Percentiles rank a stretch among this genome's conserved stretches.
These are phyloP conservation scores for Lytechinus variegatus DNA, from an alignment of 35 echinoderm and acorn worm species.

Conservation along the genomic window DNA sequence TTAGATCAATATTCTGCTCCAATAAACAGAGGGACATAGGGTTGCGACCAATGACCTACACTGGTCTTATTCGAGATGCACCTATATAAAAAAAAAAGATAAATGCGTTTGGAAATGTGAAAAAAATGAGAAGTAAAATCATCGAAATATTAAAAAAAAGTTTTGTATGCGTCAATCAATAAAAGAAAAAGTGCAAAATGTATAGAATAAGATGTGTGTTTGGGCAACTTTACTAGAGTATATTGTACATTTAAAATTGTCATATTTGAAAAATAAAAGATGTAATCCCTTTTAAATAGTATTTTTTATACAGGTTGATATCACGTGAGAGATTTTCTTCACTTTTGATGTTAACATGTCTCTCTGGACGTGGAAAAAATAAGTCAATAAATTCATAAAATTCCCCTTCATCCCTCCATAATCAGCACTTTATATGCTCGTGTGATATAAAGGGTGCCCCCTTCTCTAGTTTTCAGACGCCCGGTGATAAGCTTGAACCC, in stretches of 20 bases:
- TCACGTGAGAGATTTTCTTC: neutral
- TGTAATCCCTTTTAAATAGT: neutral
- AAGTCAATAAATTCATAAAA: slow-evolving; percentile 14
- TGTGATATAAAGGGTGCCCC: neutral
- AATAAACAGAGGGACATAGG: neutral
- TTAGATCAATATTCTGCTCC: neutral
- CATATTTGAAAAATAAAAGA: neutral
- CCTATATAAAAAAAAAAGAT: neutral
- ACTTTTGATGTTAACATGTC: too few species aligned
- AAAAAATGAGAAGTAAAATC: neutral
- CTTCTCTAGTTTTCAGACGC: neutral
- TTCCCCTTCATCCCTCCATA: neutral
- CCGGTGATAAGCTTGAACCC: neutral
- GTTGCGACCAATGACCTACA: neutral
- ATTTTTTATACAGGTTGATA: neutral
- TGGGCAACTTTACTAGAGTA: neutral
- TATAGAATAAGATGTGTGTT: too few species aligned
- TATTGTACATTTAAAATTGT: neutral
- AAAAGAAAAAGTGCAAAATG: too few species aligned
- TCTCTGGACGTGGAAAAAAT: neutral
- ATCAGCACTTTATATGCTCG: neutral
- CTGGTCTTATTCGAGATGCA: neutral
- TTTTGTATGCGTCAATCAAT: neutral
- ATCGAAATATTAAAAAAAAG: neutral
- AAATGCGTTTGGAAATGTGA: neutral